Percentiles rank a stretch among this genome's conserved stretches.
These are phyloP conservation scores for Epizoanthus rinbou DNA, from an alignment of 92 coral and sea anemone species.

Conservation along the genomic window DNA sequence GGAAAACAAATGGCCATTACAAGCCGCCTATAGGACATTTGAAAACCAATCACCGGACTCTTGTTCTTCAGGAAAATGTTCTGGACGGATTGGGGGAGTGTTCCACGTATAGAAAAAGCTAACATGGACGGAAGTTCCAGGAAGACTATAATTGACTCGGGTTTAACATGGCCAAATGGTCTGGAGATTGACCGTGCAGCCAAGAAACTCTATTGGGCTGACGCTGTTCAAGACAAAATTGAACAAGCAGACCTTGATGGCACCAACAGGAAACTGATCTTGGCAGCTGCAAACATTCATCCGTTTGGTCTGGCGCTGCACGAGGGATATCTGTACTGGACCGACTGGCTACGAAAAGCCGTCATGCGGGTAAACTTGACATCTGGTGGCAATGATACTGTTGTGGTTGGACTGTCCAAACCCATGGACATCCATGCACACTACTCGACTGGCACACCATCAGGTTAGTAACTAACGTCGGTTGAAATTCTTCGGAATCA, in stretches of 20 bases:
- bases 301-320: constrained; percentile 26
- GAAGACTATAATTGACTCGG: constrained; percentile 11
- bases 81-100: constrained; percentile 59
- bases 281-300: background rate
- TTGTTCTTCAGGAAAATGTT: constrained; percentile 43
- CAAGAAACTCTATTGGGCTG: constrained; percentile 53
- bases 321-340: constrained; percentile 31
- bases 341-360: constrained; percentile 19
- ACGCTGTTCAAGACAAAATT: constrained; percentile 16
- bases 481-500: background rate
- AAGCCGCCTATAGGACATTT: background rate
- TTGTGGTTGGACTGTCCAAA: constrained; percentile 8
- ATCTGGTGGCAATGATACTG: constrained; percentile 5
- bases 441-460: background rate
- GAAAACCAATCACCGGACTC: background rate
- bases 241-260: constrained; percentile 42
- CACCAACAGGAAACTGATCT: background rate
- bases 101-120: constrained; percentile 51
- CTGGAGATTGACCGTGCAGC: constrained; percentile 6
- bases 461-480: background rate
- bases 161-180: constrained; percentile 11
- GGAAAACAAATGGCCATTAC: background rate
- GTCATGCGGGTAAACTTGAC: constrained; percentile 18
- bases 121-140: constrained; percentile 50
- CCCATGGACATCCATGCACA: constrained; percentile 13